Conservation (phyloP, 1,140 invertebrate genomes). For the Andricus grossulariae region DNA sequence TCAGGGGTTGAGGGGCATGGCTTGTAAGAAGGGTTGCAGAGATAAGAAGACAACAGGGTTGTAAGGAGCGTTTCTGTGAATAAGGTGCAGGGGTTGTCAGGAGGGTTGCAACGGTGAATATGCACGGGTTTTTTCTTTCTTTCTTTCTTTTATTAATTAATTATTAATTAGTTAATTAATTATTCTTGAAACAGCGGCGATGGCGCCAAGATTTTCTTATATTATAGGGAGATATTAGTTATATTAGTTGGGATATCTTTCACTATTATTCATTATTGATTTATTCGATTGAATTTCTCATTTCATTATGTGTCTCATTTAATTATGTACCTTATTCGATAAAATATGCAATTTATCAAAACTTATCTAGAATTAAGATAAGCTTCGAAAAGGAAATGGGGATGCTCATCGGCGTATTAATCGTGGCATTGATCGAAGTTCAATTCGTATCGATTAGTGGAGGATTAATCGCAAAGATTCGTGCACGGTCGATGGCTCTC, state of each 20-base stretch:
- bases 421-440: slow-evolving; percentile 29
- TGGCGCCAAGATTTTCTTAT: no score
- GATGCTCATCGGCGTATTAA: slow-evolving; percentile 14
- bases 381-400: slow-evolving; percentile 10
- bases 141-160: no score
- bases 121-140: no score
- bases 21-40: no score
- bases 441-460: slow-evolving; percentile 42
- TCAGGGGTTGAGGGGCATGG: no score
- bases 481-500: slow-evolving; percentile 45
- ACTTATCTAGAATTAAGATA: neutral
- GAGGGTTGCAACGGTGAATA: no score
- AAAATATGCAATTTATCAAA: slow-evolving; percentile 15
- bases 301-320: neutral
- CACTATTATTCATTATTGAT: neutral
- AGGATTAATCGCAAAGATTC: slow-evolving; percentile 44
- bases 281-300: neutral
- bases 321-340: slow-evolving; percentile 3
- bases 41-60: no score
- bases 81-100: no score
- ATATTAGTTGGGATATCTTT: neutral
- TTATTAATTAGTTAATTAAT: no score
- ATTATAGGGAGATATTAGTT: no score
- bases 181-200: no score
- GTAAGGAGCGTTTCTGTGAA: no score